A percentile compares a stretch with the other conserved stretches of the same genome.
Conservation (phyloP, 2,113 vertebrate species). For the Barnardius zonarius region DNA sequence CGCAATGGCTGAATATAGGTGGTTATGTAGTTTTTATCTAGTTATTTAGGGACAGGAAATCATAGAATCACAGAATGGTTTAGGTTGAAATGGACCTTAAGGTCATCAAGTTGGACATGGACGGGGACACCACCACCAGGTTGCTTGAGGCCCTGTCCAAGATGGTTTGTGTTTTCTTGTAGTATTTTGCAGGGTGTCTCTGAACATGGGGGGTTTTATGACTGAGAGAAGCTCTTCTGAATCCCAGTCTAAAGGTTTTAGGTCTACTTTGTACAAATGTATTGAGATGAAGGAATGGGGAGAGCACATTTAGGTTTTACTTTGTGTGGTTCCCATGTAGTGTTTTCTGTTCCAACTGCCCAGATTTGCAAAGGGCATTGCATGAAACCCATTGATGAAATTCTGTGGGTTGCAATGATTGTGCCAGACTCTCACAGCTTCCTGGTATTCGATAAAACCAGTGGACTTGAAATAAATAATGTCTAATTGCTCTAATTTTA, state of each 20-base stretch:
- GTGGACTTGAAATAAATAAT: not conserved
- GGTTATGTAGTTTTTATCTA: not conserved
- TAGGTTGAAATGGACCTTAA: not conserved
- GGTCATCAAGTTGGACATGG: not conserved
- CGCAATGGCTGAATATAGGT: rapidly evolving
- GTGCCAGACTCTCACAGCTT: not conserved
- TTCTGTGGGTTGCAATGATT: not conserved
- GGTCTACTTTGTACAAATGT: not conserved
- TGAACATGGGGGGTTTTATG: not conserved
- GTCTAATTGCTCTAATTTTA: conserved; percentile 20
- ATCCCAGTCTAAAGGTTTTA: not conserved
- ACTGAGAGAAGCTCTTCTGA: not conserved
- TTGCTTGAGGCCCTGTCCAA: not conserved
- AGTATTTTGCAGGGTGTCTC: not conserved
- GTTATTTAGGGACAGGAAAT: not conserved
- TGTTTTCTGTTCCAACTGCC: not conserved
- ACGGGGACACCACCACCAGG: not conserved
- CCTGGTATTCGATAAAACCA: not conserved
- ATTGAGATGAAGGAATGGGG: not conserved
- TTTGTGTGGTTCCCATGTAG: not conserved
- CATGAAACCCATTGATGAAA: not conserved
- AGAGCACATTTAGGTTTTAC: not conserved
- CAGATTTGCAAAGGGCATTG: not conserved
- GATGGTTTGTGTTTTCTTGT: not conserved
- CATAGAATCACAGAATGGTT: not conserved